Evolutionary conservation across 1,140 invertebrate species (phyloP).

Genomic region (Drosophila bipectinata): DNA sequence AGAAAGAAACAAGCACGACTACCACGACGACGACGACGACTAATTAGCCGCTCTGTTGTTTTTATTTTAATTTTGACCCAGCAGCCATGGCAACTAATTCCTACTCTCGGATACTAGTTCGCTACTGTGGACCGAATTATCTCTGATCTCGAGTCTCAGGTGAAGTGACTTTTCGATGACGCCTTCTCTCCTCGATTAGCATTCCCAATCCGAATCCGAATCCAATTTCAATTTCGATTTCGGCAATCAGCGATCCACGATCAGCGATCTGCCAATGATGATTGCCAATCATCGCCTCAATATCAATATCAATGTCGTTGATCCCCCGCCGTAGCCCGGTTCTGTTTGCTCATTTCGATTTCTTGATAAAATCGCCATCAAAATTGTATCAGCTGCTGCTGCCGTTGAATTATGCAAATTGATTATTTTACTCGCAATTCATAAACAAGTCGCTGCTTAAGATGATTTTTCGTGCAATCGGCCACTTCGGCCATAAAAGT

Average conservation of each 20-base stretch:
- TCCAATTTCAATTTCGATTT: constrained; percentile 35
- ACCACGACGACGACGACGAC: constrained; percentile 46
- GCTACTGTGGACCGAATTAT: constrained; percentile 37
- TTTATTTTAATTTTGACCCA: constrained; percentile 57
- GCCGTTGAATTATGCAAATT: constrained; percentile 53
- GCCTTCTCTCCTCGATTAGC: constrained; percentile 42
- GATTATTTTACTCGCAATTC: constrained; percentile 23
- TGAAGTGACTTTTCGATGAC: constrained; percentile 40
- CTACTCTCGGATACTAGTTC: constrained; percentile 15
- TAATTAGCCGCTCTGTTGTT: constrained; percentile 72
- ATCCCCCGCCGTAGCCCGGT: constrained; percentile 8
- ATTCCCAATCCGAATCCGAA: constrained; percentile 5
- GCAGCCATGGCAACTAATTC: constrained; percentile 32
- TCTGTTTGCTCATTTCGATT: constrained; percentile 46
- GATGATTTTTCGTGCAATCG: constrained; percentile 3
- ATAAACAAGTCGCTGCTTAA: constrained; percentile 34
- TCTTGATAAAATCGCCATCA: constrained; percentile 62
- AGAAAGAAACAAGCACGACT: constrained; percentile 40
- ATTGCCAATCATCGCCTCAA: constrained; percentile 39
- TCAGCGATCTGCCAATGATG: constrained; percentile 28
- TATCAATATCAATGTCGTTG: constrained; percentile 55
- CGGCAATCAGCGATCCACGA: constrained; percentile 13
- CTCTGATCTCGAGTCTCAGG: constrained; percentile 9
- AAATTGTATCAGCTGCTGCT: constrained; percentile 53
- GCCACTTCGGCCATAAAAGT: constrained; percentile 37